phyloP scores from a whole-genome alignment of 2,113 vertebrate genomes.

The Podarcis raffonei region DNA sequence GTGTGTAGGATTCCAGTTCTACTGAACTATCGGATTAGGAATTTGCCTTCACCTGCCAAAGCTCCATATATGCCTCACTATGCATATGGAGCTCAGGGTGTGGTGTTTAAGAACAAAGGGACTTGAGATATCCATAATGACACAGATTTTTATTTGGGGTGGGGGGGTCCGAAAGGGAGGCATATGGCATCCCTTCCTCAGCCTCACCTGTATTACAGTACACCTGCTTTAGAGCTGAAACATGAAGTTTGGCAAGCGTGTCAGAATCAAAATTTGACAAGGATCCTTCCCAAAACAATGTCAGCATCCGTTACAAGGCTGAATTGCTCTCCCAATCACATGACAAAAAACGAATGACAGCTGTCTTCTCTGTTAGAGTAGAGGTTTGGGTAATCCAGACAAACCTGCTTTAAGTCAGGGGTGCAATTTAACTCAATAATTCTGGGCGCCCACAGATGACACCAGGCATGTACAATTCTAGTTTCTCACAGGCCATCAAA shows the following conservation, averaged over 20 bases:
- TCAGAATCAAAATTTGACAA: not conserved
- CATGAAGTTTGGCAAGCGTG: not conserved
- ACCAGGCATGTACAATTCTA: too few relatives aligned
- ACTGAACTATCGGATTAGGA: not conserved
- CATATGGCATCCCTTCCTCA: not conserved
- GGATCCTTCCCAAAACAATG: not conserved
- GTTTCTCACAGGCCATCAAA: too few relatives aligned
- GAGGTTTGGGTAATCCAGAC: not conserved
- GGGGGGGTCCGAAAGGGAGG: not conserved
- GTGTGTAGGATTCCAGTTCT: not conserved
- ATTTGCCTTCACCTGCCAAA: not conserved
- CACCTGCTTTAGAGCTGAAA: not conserved
- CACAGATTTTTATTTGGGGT: not conserved
- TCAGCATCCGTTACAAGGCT: not conserved
- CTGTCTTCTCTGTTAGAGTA: not conserved
- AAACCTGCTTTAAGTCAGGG: not conserved
- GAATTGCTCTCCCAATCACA: not conserved
- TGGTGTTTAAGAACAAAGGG: not conserved
- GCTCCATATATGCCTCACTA: too few relatives aligned
- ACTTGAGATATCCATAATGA: not conserved
- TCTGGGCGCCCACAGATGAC: too few relatives aligned
- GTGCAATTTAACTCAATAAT: too few relatives aligned
- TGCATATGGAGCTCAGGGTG: not conserved
- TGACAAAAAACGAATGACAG: not conserved
- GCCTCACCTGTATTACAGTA: not conserved